Evolutionary conservation across 2,888 invertebrate species (phyloP).

Genomic region (Platycheirus albimanus): DNA sequence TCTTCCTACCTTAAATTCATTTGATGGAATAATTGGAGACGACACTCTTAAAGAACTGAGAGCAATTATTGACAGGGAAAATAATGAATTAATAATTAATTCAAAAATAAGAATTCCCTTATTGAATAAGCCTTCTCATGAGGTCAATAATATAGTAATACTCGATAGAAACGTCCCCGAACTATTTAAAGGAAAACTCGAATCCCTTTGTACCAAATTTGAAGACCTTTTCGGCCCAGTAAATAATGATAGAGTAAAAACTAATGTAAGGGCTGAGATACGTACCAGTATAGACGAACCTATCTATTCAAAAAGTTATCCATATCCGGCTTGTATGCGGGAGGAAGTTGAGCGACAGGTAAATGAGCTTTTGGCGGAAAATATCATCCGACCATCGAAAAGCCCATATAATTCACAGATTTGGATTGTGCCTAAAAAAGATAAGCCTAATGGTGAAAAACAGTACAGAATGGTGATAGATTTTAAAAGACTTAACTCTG

Average conservation of each 20-base stretch:
- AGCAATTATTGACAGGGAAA: conserved; percentile 15
- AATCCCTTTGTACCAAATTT: conserved; percentile 3
- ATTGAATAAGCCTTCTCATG: not conserved
- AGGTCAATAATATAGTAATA: too few species aligned
- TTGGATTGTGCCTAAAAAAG: conserved; percentile 75
- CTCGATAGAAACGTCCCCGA: conserved; percentile 1
- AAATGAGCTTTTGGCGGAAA: conserved; percentile 76
- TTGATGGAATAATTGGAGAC: conserved; percentile 22
- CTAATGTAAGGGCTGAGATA: conserved; percentile 10
- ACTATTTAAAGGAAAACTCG: not conserved
- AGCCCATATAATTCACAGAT: conserved; percentile 76
- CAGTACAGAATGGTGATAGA: conserved; percentile 71
- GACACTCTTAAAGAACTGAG: conserved; percentile 10
- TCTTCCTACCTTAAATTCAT: not conserved
- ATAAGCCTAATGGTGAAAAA: conserved; percentile 64
- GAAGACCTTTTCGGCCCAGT: not conserved
- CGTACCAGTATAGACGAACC: conserved; percentile 68
- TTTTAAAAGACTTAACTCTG: conserved; percentile 35
- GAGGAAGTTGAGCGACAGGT: conserved; percentile 79
- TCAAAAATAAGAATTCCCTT: conserved; percentile 1
- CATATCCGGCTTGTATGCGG: conserved; percentile 79
- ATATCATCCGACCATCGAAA: conserved; percentile 76
- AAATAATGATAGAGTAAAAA: not conserved
- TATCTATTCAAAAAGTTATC: conserved; percentile 78
- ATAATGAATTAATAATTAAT: not conserved